Percentiles rank a stretch among this genome's conserved stretches.
These are phyloP conservation scores for Fragum sueziense DNA, from an alignment of 2,888 invertebrate genomes.

Conservation along the genomic window DNA sequence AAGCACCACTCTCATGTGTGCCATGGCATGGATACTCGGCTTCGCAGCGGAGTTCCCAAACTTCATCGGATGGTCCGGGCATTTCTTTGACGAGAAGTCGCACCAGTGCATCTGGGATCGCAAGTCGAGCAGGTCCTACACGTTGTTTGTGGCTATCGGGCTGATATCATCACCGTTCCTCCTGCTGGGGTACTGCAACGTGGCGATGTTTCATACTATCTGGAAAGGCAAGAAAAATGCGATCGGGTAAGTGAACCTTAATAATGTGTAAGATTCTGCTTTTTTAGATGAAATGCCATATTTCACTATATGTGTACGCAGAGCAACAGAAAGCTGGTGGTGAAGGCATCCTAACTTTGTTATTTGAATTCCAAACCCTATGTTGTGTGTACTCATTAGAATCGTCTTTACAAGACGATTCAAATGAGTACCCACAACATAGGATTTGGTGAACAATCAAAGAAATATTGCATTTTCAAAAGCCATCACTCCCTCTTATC, in stretches of 20 bases:
- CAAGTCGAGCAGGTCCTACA: slow-evolving; percentile 71
- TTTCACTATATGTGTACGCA: too few relatives aligned
- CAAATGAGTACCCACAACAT: too few relatives aligned
- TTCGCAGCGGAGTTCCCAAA: slow-evolving; percentile 74
- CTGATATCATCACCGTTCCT: slow-evolving; percentile 69
- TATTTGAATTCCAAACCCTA: too few relatives aligned
- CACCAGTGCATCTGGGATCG: slow-evolving; percentile 79
- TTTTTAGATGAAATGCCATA: too few relatives aligned
- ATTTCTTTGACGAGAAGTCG: slow-evolving; percentile 74
- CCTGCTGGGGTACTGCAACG: slow-evolving; percentile 66
- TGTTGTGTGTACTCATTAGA: too few relatives aligned
- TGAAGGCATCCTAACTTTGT: too few relatives aligned
- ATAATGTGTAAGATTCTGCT: too few relatives aligned
- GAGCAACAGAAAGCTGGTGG: too few relatives aligned
- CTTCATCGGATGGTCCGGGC: slow-evolving; percentile 75
- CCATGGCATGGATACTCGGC: slow-evolving; percentile 71
- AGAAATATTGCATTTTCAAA: too few relatives aligned
- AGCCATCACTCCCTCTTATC: too few relatives aligned
- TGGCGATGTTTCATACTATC: slow-evolving; percentile 70
- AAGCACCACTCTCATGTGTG: slow-evolving; percentile 61
- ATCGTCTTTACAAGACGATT: too few relatives aligned
- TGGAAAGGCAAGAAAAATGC: slow-evolving; percentile 59
- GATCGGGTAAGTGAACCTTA: background rate
- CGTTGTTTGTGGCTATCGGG: slow-evolving; percentile 70
- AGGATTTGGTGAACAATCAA: too few relatives aligned